These are phyloP conservation scores for Pelvicachromis taeniatus DNA, from an alignment of 2,113 vertebrate species.

Conservation along the genomic window DNA sequence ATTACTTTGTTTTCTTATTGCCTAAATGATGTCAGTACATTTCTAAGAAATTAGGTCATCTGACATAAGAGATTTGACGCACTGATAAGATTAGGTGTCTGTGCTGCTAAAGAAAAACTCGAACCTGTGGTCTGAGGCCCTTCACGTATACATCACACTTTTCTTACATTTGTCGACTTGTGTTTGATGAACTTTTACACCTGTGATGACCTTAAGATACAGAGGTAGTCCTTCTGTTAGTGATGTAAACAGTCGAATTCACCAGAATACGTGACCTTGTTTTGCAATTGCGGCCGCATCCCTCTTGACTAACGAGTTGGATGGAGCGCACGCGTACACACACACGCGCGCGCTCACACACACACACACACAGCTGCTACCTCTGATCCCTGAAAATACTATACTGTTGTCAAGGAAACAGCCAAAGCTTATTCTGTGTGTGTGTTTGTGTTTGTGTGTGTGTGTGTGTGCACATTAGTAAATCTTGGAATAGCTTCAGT, in stretches of 20 bases:
- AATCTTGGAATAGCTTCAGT: conserved; percentile 71
- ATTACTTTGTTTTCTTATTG: neutral
- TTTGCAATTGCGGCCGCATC: conserved; percentile 10
- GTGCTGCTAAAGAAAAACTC: neutral
- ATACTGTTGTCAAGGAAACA: conserved; percentile 64
- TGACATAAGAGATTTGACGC: neutral
- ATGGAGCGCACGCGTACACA: neutral
- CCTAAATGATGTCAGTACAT: conserved; percentile 17
- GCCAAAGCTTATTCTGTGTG: conserved; percentile 24
- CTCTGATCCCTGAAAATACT: conserved; percentile 48
- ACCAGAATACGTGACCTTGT: neutral
- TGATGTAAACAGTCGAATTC: conserved; percentile 3
- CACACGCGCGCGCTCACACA: accelerated
- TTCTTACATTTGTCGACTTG: neutral
- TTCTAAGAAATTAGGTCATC: neutral
- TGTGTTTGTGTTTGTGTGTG: neutral
- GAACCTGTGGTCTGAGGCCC: neutral
- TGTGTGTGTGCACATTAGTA: conserved; percentile 16
- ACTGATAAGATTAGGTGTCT: neutral
- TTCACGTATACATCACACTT: neutral
- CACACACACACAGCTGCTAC: neutral
- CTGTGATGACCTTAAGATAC: neutral
- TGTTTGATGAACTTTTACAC: neutral
- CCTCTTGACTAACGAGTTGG: conserved; percentile 4
- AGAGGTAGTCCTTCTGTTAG: neutral